Base-by-base conservation (phyloP, 2,797 vertebrate genomes). In the Austrolebias charrua region DNA sequence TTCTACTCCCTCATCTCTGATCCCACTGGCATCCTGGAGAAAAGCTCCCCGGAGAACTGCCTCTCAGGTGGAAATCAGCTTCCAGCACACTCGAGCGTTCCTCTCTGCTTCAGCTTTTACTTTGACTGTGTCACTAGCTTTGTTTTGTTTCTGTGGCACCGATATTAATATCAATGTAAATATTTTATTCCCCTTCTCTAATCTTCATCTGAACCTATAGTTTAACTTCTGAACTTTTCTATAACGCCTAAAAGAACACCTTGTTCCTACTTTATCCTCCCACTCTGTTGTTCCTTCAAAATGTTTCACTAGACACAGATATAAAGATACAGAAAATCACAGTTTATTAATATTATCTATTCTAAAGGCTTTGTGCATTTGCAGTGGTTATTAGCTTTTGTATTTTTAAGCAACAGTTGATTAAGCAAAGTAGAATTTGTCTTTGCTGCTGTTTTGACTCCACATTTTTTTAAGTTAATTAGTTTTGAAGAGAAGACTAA, bases 1-100 rank as follows among this genome's bases (percentile, higher is more conserved):
- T 99, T 99, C 87, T 99, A 99, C 81, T 99, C 98, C 0, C 95
- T 99, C 76, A 99, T 99, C 87, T 98, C 97, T 0, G 97, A 99
- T 84, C 98, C 97, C 63, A 98, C 97, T 0, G 96, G 97, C 60
- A 98, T 99, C 88, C 84, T 99, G 84, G 97, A 99, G 76, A 98
- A 96, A 75, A 94, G 93, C 80, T 96, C 96, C 38, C 89, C 88
- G 2, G 96, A 98, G 85, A 91, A 94, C 90, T 89, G 77, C 67
- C 82, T 91, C 7, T 65, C 91, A 86, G 92, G 93, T 94, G 75
- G 63, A 73, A 60, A 18, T 46, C 20, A 0, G 43, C 55, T 6
- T 10, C 55, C 48, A 46, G 54, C 66, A 69, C 40, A 18, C 45
- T 9, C 49, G 11, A 15, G 47, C 24, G 46, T 55, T 57, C 9